Base-by-base conservation (phyloP, 2,888 invertebrate species). In the Dysmachus trigonus region DNA sequence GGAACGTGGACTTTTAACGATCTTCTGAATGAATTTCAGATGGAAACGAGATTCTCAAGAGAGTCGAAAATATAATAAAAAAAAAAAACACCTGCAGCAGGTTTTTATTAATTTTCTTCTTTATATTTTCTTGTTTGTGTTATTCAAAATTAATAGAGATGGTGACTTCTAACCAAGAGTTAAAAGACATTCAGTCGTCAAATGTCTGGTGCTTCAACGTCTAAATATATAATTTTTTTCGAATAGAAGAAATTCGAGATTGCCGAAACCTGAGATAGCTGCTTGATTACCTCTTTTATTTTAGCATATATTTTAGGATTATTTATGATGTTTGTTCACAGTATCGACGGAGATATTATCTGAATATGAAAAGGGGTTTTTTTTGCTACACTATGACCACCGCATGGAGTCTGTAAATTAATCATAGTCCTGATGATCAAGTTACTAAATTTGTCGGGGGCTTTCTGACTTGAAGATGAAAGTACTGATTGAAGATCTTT, bases 251-350 rank as follows among this genome's bases (percentile, higher is more conserved):
- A 62, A 62, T 62, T 10, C 27, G 27, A 62, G 62, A 62, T 27
- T 22, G 2, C 27, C 10, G 27, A 62, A 62, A 62, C 62, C 27
- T 62, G 27, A 62, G 62, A 62, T 62, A 62, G 62, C 41, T 18
- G 35, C 73, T 38, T 35, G 7, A 76, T 76, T 33, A 18, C 76
- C 22, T 76, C 38, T 76, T 33, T 76, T 35, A 35, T 35, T 35
- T 76, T 38, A 62, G 62, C 62, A 62, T 62, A 62, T 62, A 62
- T 62, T 62, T 62, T 8, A 38, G 22, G 22, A 76, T 76, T 76
- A 76, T 76, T 76, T 35, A 76, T 76, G 76, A 76, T 76, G 76
- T 76, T 76, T 76, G 38, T 38, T 35, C 76, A 76, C 33, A 35
- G 5, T 35, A 76, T 62, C 33, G 22, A 1, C 76, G 15, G 76